These are phyloP conservation scores for Enteromius thamalakanensis DNA, from an alignment of 2,797 vertebrate genomes.

Conservation along the genomic window DNA sequence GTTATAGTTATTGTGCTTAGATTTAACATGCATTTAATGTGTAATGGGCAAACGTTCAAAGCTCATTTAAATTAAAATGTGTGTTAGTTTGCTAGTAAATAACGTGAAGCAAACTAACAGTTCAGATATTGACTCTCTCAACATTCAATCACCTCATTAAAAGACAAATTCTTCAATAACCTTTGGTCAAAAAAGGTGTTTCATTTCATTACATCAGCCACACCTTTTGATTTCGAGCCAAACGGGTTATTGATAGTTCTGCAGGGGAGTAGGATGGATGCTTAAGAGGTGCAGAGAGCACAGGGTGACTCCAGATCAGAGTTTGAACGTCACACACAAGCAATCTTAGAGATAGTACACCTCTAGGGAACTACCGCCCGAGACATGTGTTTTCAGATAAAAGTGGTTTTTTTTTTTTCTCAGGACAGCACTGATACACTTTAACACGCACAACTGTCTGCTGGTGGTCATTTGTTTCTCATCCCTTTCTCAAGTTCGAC, in stretches of 20 bases:
- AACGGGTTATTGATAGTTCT: constrained; percentile 41
- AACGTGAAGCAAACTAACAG: neutral
- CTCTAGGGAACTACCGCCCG: constrained; percentile 36
- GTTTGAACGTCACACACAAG: constrained; percentile 36
- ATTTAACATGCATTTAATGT: too few species aligned
- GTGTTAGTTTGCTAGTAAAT: neutral
- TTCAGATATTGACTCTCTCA: neutral
- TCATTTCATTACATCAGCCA: constrained; percentile 38
- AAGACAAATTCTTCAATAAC: constrained; percentile 15
- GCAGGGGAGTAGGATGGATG: constrained; percentile 44
- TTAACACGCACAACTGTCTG: neutral
- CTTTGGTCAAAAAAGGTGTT: constrained; percentile 40
- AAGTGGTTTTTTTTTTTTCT: neutral
- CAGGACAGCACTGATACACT: constrained; percentile 31
- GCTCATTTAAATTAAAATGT: neutral
- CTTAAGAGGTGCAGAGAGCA: constrained; percentile 38
- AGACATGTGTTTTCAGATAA: constrained; percentile 48
- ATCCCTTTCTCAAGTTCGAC: constrained; percentile 18
- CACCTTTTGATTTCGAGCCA: constrained; percentile 44
- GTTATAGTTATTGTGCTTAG: too few species aligned
- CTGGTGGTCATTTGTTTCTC: neutral
- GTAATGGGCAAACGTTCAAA: neutral
- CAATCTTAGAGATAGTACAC: constrained; percentile 32
- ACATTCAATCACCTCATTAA: constrained; percentile 5
- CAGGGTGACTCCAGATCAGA: constrained; percentile 40